A percentile compares a stretch with the other conserved stretches of the same genome.
phyloP scores from a whole-genome alignment of 2,797 vertebrate species.

The Chiropotes sagulatus region DNA sequence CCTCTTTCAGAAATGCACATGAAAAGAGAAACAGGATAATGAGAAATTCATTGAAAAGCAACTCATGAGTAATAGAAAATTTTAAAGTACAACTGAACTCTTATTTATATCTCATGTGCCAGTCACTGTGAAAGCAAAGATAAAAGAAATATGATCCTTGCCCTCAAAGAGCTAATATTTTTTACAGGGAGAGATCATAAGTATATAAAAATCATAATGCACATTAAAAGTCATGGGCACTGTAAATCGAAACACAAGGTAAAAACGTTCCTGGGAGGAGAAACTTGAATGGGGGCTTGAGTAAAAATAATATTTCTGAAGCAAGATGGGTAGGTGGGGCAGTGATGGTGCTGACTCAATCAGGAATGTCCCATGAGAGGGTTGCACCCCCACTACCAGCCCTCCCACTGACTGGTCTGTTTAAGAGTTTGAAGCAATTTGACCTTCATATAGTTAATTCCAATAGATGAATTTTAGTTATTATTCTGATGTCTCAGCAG shows the following conservation, averaged over 20 bases:
- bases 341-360: neutral
- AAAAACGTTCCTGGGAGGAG: neutral
- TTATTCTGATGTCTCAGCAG: neutral
- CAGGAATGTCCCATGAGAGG: neutral
- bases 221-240: neutral
- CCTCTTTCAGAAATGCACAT: slow-evolving; percentile 55
- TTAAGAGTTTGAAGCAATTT: neutral
- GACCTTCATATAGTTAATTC: neutral
- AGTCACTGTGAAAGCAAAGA: slow-evolving; percentile 9
- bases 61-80: slow-evolving; percentile 40
- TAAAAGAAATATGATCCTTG: neutral
- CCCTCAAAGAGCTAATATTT: neutral
- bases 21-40: slow-evolving; percentile 63
- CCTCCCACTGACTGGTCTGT: too few relatives aligned
- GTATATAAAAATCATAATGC: neutral
- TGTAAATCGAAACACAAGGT: neutral
- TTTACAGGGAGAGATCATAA: neutral
- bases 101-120: neutral
- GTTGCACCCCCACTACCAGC: rapidly evolving
- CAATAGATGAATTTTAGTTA: neutral
- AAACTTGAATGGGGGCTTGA: neutral
- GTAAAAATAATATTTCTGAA: neutral
- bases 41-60: slow-evolving; percentile 62
- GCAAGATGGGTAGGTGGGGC: neutral
- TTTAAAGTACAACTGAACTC: slow-evolving; percentile 10